Percentiles rank a stretch among this genome's conserved stretches.
These are phyloP conservation scores for Papilio demoleus DNA, from an alignment of 2,888 invertebrate species.

Conservation along the genomic window DNA sequence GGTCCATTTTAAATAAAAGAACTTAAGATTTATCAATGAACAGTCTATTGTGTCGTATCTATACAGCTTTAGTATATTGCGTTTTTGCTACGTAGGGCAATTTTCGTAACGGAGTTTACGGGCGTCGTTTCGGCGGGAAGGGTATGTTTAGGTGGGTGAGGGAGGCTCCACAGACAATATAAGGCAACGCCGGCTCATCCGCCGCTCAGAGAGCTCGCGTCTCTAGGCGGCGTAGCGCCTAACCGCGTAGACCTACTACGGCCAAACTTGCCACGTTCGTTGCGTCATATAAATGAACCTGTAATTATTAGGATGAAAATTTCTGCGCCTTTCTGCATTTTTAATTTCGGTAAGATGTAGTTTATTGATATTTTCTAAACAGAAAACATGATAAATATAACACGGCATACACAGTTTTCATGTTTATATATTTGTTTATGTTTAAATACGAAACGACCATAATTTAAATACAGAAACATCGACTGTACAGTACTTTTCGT, in stretches of 20 bases:
- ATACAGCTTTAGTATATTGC: slow-evolving; percentile 22
- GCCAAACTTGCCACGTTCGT: slow-evolving; percentile 55
- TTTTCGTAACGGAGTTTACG: slow-evolving; percentile 32
- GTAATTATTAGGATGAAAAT: slow-evolving; percentile 9
- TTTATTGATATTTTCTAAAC: slow-evolving; percentile 26
- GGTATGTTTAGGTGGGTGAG: slow-evolving; percentile 47
- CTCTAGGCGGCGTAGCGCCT: slow-evolving; percentile 59
- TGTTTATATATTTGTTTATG: too few relatives aligned
- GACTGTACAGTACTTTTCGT: too few relatives aligned
- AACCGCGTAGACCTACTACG: slow-evolving; percentile 55
- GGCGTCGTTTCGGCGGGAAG: slow-evolving; percentile 49
- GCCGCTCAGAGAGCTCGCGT: slow-evolving; percentile 66
- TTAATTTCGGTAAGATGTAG: slow-evolving; percentile 33
- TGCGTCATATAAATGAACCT: slow-evolving; percentile 18
- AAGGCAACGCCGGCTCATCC: slow-evolving; percentile 63
- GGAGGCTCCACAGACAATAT: slow-evolving; percentile 54
- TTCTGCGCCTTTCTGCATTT: background rate
- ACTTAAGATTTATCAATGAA: slow-evolving; percentile 16
- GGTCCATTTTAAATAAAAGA: background rate
- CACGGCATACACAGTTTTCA: too few relatives aligned
- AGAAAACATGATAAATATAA: too few relatives aligned
- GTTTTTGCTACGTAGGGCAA: slow-evolving; percentile 34
- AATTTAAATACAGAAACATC: too few relatives aligned
- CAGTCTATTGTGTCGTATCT: slow-evolving; percentile 2
- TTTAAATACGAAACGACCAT: too few relatives aligned